Base-by-base conservation (phyloP, 2,113 vertebrate species). In the Cebidichthys violaceus region DNA sequence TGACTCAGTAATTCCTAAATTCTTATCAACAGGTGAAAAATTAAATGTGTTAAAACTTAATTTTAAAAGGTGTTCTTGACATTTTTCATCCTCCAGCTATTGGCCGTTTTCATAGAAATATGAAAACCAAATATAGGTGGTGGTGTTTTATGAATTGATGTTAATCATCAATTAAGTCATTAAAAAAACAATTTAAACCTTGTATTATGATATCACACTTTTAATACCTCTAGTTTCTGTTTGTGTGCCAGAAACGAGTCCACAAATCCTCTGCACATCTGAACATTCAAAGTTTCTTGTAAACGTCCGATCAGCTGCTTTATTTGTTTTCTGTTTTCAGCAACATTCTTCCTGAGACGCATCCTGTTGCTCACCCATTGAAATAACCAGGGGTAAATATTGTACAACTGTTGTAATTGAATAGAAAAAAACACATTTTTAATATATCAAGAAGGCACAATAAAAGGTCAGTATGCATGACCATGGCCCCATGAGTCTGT, bases 251-350 rank as follows among this genome's bases (percentile, higher is more conserved):
- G 41, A 20, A 47, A 68, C 2, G 41, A 45, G 27, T 68, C 65
- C 65, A 68, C 65, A 47, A 11, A 68, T 31, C 65, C 65, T 68
- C 65, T 68, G 65, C 65, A 47, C 24, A 31, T 31, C 15, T 68
- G 41, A 47, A 1, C 4, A 68, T 68, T 68, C 15, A 68, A 20
- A 6, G 65, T 47, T 29, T 68, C 41, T 11, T 27, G 24, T 47
- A 31, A 20, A 11, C 1, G 41, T 47, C 15, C 27, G 17, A 31
- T 68, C 41, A 68, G 41, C 9, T 1, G 24, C 17, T 1, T 45
- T 0, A 68, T 47, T 68, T 68, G 65, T 11, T 47, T 14, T 31
- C 17, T 9, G 41, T 68, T 68, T 5, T 47, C 27, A 45, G 41
- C 41, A 47, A 20, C 41, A 14, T 31, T 67, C 65, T 29, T 43